Percentiles rank a stretch among this genome's conserved stretches.
These are phyloP conservation scores for Acanthopleura granulata DNA, from an alignment of 2,888 invertebrate species.

Conservation along the genomic window DNA sequence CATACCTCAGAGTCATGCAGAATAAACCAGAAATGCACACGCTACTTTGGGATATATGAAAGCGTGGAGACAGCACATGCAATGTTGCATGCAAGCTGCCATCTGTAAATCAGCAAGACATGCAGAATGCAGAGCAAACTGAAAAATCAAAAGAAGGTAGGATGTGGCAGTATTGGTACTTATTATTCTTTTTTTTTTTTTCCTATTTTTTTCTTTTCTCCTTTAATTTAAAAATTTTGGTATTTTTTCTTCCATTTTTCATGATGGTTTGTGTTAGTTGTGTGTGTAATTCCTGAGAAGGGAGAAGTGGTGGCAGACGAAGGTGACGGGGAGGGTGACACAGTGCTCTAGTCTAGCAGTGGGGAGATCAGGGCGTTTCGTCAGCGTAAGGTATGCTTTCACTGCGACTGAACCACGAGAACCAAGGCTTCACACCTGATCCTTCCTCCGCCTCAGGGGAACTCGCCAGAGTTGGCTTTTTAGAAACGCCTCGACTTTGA, in stretches of 20 bases:
- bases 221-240: not conserved
- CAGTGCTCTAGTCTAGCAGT: too few species aligned
- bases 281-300: not conserved
- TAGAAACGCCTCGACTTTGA: constrained; percentile 49
- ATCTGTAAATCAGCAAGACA: too few species aligned
- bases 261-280: not conserved
- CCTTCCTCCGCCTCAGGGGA: constrained; percentile 61
- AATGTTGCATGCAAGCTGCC: too few species aligned
- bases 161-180: not conserved
- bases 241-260: too few species aligned
- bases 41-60: too few species aligned
- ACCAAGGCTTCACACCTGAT: constrained; percentile 28
- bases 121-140: too few species aligned
- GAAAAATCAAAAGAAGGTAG: too few species aligned
- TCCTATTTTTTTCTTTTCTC: not conserved
- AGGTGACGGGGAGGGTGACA: not conserved
- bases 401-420: constrained; percentile 55
- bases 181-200: not conserved
- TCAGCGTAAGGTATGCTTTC: constrained; percentile 66
- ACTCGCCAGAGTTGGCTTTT: constrained; percentile 58
- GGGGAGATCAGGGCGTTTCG: constrained; percentile 31
- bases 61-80: too few species aligned
- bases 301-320: not conserved
- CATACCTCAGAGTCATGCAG: too few species aligned
- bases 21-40: too few species aligned